A percentile compares a stretch with the other conserved stretches of the same genome.
These are phyloP conservation scores for Sebastes matsubarae DNA, from an alignment of 2,797 vertebrate genomes.

Conservation along the genomic window DNA sequence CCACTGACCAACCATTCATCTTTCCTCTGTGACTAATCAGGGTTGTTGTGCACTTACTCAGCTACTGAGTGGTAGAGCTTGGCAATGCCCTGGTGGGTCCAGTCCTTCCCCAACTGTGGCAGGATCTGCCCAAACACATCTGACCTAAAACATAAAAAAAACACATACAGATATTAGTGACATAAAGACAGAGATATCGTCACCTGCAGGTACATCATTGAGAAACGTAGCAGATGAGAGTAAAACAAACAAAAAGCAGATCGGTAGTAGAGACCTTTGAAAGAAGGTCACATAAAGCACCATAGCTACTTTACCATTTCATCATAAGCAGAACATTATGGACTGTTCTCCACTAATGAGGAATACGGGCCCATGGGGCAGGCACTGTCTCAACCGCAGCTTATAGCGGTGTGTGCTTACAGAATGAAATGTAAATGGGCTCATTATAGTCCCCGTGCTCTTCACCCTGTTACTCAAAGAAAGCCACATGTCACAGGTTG, in stretches of 20 bases:
- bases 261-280: neutral
- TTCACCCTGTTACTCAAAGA: conserved; percentile 49
- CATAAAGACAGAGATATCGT: conserved; percentile 8
- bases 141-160: conserved; percentile 81
- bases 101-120: conserved; percentile 98
- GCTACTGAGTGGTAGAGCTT: conserved; percentile 98
- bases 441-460: conserved; percentile 76
- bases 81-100: conserved; percentile 98
- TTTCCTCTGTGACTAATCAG: conserved; percentile 47
- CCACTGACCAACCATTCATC: conserved; percentile 34
- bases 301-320: conserved; percentile 29
- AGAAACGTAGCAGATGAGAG: neutral
- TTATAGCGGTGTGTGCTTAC: conserved; percentile 47
- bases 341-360: conserved; percentile 71
- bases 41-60: conserved; percentile 86
- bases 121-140: conserved; percentile 98
- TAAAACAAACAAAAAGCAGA: conserved; percentile 12
- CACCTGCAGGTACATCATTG: neutral
- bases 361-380: conserved; percentile 33
- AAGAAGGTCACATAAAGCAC: conserved; percentile 35
- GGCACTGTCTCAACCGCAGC: conserved; percentile 27
- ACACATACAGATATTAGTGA: conserved; percentile 1
- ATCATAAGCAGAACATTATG: conserved; percentile 48
- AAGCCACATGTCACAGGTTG: conserved; percentile 55
- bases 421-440: conserved; percentile 79